Evolutionary conservation across 2,113 vertebrate genomes (phyloP), one percentile per base, ranked within the genome.

Genomic region (Lepisosteus osseus): DNA sequence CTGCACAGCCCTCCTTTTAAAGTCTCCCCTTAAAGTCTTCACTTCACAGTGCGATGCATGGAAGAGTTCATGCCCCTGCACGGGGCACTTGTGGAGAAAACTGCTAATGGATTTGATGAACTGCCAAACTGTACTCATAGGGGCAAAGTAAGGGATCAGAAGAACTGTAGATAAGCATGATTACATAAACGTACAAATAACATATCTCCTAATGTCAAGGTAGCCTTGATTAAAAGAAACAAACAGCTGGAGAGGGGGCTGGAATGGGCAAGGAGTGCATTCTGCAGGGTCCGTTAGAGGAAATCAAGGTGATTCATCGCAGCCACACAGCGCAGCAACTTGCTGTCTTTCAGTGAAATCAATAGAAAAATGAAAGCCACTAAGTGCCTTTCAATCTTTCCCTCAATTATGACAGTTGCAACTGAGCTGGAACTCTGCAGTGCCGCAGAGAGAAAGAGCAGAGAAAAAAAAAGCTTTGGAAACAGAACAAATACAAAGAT

Each of bases 131-230:
- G 29, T 1, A 29, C 29, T 29, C 29, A 29, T 29, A 29, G 29
- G 29, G 29, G 29, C 29, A 29, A 29, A 29, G 29, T 29, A 29
- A 29, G 29, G 29, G 29, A 29, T 29, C 29, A 29, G 29, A 29
- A 29, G 29, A 29, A 29, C 29, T 29, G 29, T 29, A 29, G 29
- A 29, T 29, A 72, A 72, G 63, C 51, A 57, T n/a, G 4, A 61
- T 79, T 83, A 79, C 62, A 64, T 69, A 80, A 77, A 62, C 67
- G 13, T 40, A 4, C 13, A 7, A 42, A 51, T 65, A 76, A 64
- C 59, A 71, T 75, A 61, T 69, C 65, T 66, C 55, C 51, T 79
- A 79, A 81, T 81, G 79, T 81, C 79, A 83, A 75, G 79, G 79
- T 79, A 76, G 72, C 71, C 47, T 73, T 29, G 29, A 29, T 29